Evolutionary conservation across 2,113 vertebrate genomes (phyloP).

Genomic region (Xiphophorus couchianus): DNA sequence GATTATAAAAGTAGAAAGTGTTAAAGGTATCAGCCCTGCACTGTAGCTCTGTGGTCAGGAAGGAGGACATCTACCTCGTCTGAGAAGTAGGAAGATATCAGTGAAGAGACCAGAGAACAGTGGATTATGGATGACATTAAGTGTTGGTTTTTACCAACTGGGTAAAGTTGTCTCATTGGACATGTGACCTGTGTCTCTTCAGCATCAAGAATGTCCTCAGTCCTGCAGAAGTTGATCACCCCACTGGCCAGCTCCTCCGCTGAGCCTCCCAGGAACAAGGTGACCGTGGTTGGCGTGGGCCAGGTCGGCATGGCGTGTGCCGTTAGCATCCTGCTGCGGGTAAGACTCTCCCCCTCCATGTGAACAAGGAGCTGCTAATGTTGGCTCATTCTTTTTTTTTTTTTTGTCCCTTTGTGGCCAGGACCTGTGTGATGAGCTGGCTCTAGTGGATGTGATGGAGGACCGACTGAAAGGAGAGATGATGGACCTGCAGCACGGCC

Average conservation of each 20-base stretch:
- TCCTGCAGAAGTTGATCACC: constrained; percentile 89
- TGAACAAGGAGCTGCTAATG: neutral
- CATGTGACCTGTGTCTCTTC: neutral
- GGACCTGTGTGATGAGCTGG: constrained; percentile 92
- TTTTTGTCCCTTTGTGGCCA: constrained; percentile 43
- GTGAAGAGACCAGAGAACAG: no score
- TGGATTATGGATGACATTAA: neutral
- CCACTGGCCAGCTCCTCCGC: constrained; percentile 59
- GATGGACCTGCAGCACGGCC: constrained; percentile 97
- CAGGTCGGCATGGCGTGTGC: constrained; percentile 97
- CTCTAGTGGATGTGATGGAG: constrained; percentile 95
- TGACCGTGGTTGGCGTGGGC: constrained; percentile 93
- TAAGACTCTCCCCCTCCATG: constrained; percentile 47
- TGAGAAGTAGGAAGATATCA: no score
- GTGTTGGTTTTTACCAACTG: no score
- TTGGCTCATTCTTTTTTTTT: neutral
- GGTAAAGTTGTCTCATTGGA: neutral
- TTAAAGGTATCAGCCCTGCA: no score
- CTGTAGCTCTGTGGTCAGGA: no score
- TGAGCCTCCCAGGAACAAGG: constrained; percentile 87
- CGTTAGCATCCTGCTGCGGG: constrained; percentile 89
- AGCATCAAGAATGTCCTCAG: constrained; percentile 85
- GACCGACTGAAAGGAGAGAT: constrained; percentile 97
- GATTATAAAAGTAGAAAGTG: no score
- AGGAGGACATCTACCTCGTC: no score